A percentile compares a stretch with the other conserved stretches of the same genome.
Conservation (phyloP, 2,888 invertebrate genomes). For the Callyntrura guangdongensis region DNA sequence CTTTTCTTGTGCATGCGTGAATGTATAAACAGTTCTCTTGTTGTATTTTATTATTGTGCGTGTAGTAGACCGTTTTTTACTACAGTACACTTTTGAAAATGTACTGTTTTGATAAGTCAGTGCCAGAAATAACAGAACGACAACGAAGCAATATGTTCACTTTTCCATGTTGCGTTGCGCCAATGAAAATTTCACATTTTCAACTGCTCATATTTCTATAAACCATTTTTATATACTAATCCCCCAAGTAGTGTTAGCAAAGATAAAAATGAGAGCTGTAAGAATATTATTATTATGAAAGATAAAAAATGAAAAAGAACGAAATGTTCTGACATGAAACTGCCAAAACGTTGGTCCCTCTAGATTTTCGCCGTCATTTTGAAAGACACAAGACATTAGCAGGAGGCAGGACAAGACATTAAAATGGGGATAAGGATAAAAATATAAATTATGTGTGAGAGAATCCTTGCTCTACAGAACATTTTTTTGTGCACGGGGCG, state of each 20-base stretch:
- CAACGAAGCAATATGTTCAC: slow-evolving; percentile 68
- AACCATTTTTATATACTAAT: not conserved
- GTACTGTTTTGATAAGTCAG: slow-evolving; percentile 73
- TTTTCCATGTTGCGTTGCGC: not conserved
- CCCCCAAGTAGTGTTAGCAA: not conserved
- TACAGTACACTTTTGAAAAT: slow-evolving; percentile 4
- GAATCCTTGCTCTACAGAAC: not conserved
- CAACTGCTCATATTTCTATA: not conserved
- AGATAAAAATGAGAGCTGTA: not conserved
- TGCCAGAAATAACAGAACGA: slow-evolving; percentile 76
- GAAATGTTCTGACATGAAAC: slow-evolving; percentile 64
- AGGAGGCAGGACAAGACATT: slow-evolving; percentile 57
- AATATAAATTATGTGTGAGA: slow-evolving; percentile 59
- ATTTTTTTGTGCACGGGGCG: slow-evolving; percentile 20
- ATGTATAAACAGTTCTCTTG: slow-evolving; percentile 9
- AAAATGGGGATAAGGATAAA: slow-evolving; percentile 55
- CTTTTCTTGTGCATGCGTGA: not conserved
- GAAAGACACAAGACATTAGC: slow-evolving; percentile 63
- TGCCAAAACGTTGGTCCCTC: slow-evolving; percentile 64
- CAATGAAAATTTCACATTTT: slow-evolving; percentile 28
- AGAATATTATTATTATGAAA: not conserved
- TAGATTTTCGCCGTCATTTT: slow-evolving; percentile 54
- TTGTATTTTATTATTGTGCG: slow-evolving; percentile 30
- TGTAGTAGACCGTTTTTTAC: not conserved
- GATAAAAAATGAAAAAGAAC: slow-evolving; percentile 51